phyloP scores from a whole-genome alignment of 2,888 invertebrate species.

The Coleophora deauratella region DNA sequence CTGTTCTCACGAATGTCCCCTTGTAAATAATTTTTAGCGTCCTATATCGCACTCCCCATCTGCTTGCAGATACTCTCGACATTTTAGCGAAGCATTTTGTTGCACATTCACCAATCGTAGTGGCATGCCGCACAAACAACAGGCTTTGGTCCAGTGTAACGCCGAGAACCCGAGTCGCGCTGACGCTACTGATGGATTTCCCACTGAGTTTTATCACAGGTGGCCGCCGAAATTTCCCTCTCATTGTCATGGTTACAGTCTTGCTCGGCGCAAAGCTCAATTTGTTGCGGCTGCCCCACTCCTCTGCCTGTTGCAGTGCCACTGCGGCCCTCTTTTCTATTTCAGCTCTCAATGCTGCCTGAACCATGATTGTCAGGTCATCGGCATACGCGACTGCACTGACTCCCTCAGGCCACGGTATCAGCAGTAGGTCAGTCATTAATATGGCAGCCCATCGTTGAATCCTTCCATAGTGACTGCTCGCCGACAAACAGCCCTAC shows the following conservation, averaged over 20 bases:
- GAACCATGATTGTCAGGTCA: neutral
- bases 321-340: neutral
- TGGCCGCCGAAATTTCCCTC: neutral
- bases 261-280: neutral
- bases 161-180: neutral
- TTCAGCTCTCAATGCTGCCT: neutral
- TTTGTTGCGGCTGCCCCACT: neutral
- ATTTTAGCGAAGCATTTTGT: no score
- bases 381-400: no score
- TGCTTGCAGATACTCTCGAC: neutral
- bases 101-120: no score
- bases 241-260: neutral
- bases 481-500: neutral
- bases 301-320: neutral
- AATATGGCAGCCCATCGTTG: no score
- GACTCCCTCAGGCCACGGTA: no score
- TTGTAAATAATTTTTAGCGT: neutral
- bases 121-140: no score
- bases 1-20: neutral
- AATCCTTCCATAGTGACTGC: neutral
- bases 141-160: neutral
- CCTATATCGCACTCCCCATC: neutral
- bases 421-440: no score
- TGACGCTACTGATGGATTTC: neutral
- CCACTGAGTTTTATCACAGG: neutral